phyloP scores from a whole-genome alignment of 2,113 vertebrate species.

The Henicopernis longicauda region DNA sequence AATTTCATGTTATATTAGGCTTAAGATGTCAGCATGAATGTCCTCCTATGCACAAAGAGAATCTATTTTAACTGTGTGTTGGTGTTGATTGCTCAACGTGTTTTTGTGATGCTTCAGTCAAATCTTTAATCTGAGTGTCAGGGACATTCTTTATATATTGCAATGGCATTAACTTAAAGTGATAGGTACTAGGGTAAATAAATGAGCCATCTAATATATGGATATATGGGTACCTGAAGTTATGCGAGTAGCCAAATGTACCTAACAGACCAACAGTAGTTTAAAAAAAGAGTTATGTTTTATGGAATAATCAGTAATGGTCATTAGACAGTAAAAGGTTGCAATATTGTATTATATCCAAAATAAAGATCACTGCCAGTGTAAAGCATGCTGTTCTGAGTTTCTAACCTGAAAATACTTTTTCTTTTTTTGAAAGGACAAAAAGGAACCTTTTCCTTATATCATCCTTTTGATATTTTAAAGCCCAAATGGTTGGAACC shows the following conservation, averaged over 20 bases:
- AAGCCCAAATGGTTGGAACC: not conserved
- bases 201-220: not conserved
- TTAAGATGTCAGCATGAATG: constrained; percentile 21
- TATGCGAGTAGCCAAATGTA: not conserved
- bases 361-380: not conserved
- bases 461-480: not conserved
- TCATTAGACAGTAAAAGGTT: not conserved
- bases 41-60: constrained; percentile 26
- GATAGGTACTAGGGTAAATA: not conserved
- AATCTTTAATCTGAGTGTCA: not conserved
- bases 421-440: not conserved
- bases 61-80: constrained; percentile 34
- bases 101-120: constrained; percentile 33
- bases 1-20: constrained; percentile 39
- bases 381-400: not conserved
- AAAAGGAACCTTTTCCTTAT: not conserved
- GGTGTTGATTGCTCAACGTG: not conserved
- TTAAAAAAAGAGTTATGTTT: not conserved
- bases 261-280: not conserved
- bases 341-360: not conserved
- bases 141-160: not conserved
- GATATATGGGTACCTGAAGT: not conserved
- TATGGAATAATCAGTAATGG: not conserved
- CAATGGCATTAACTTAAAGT: not conserved
- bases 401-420: not conserved